A percentile compares a stretch with the other conserved stretches of the same genome.
Conservation (phyloP, 1,140 invertebrate genomes). For the Oncopeltus fasciatus region DNA sequence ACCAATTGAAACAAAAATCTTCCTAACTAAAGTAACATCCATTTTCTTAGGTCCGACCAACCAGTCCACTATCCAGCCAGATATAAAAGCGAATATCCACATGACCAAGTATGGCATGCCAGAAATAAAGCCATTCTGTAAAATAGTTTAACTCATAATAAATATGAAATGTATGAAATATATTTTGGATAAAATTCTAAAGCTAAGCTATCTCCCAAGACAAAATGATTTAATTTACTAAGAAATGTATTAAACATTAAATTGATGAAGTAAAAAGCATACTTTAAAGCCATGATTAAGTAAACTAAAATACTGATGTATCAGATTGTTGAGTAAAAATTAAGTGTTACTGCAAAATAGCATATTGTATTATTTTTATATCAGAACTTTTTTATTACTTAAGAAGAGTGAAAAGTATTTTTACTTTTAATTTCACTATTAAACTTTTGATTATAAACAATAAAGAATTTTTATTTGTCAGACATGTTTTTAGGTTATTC, state of each 20-base stretch:
- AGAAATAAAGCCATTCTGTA: conserved; percentile 40
- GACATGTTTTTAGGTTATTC: background rate
- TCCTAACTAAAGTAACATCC: conserved; percentile 45
- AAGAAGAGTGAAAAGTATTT: too few relatives aligned
- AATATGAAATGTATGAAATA: too few relatives aligned
- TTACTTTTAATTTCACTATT: too few relatives aligned
- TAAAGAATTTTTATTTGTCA: too few relatives aligned
- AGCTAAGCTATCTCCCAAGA: background rate
- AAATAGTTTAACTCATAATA: conserved; percentile 2
- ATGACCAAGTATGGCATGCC: conserved; percentile 44
- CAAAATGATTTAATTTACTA: background rate
- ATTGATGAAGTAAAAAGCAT: background rate
- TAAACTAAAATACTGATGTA: background rate
- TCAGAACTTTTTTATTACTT: too few relatives aligned
- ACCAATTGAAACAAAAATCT: conserved; percentile 54
- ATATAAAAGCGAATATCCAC: conserved; percentile 45
- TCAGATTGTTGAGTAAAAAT: too few relatives aligned
- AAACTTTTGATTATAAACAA: too few relatives aligned
- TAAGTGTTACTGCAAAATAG: too few relatives aligned
- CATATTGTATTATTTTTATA: too few relatives aligned
- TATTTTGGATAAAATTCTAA: background rate
- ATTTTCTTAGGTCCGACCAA: conserved; percentile 39
- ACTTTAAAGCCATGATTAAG: background rate
- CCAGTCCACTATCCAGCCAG: conserved; percentile 45
- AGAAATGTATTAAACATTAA: background rate